Evolutionary conservation across 2,888 invertebrate species (phyloP), one percentile per base, ranked within the genome.

Genomic region (Odontothrips loti): DNA sequence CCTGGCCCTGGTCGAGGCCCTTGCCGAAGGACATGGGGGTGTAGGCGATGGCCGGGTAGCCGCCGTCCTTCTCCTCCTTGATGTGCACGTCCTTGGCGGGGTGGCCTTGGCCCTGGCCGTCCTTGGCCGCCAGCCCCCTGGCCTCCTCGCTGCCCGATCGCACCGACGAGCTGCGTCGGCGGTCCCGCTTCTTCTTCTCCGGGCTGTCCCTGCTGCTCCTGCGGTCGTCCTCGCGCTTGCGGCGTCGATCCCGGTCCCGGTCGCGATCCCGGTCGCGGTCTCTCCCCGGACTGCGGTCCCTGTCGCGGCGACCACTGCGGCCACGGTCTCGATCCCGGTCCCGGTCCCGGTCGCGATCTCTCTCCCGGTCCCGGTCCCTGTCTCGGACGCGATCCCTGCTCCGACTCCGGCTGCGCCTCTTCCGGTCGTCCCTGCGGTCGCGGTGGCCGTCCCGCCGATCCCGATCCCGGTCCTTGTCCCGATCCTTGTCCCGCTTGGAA

Each of bases 171-270:
- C 68, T 75, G 9, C 68, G 68, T 27, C 68, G 9, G 27, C 68
- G 68, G 23, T 23, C 68, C 9, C 68, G n/a, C 23, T 27, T n/a
- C 8, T 27, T n/a, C 27, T 27, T 23, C 11, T 75, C 68, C 68
- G 68, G 68, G 27, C 68, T 75, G 23, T 75, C 68, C 68, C 68
- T 75, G 68, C 68, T 27, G 27, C 68, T 27, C 8, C 27, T 9
- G 27, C 68, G 68, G 27, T 75, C 68, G 68, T 75, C 68, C 12
- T 75, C 68, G 27, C 68, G 68, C 12, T 75, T 75, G 68, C 68
- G 68, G 27, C 68, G 68, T 1, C 68, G 68, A 0, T 75, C 68
- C 10, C 68, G 68, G 68, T 75, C 68, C 23, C 68, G 68, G 11
- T 68, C 68, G n/a, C 68, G 68, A 68, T 68, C 68, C 23, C 68